Percentiles rank a stretch among this genome's conserved stretches.
Conservation (phyloP, 2,113 vertebrate species). For the Fukomys damarensis region DNA sequence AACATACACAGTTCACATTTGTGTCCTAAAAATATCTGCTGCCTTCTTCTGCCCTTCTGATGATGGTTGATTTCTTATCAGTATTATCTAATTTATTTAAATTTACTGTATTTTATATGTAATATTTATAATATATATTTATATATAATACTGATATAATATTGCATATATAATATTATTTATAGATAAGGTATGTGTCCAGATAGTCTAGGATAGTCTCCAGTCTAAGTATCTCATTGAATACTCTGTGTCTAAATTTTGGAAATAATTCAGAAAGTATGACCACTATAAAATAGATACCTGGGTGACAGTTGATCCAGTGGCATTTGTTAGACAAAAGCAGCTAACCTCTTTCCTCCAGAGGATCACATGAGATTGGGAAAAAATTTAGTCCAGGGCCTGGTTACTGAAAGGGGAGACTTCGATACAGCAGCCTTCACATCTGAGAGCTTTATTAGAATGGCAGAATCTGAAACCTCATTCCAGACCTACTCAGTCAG, state of each 20-base stretch:
- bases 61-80: constrained; percentile 3
- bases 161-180: not conserved
- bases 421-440: not conserved
- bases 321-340: not conserved
- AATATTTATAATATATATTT: not conserved
- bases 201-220: not conserved
- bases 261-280: not conserved
- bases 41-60: not conserved
- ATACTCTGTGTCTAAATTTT: not conserved
- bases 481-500: not conserved
- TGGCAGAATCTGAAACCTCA: not conserved
- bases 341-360: not conserved
- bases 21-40: not conserved
- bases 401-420: not conserved
- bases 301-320: not conserved
- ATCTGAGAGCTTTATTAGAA: not conserved
- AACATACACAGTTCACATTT: not conserved
- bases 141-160: not conserved
- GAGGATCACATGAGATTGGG: not conserved
- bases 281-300: not conserved
- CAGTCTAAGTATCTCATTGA: not conserved
- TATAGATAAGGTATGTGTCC: not conserved
- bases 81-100: constrained; percentile 15
- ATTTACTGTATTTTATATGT: not conserved
- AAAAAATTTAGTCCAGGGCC: not conserved